phyloP scores from a whole-genome alignment of 2,113 vertebrate species.

The Cervus canadensis region DNA sequence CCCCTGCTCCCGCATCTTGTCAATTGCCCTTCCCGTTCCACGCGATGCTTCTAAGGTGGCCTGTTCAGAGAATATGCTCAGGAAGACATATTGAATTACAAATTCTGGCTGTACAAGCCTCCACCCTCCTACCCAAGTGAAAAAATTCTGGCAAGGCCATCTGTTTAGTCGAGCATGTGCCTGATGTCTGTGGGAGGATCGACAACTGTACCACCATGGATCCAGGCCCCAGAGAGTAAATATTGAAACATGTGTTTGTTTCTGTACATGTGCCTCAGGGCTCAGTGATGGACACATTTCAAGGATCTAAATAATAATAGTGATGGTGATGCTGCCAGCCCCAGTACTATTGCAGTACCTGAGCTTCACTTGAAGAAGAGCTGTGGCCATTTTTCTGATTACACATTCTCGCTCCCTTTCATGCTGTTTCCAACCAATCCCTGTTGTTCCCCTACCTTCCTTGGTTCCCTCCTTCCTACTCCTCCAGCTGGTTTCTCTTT shows the following conservation, averaged over 20 bases:
- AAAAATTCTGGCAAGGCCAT: slow-evolving; percentile 70
- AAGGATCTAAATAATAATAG: slow-evolving; percentile 68
- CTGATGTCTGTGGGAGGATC: slow-evolving; percentile 74
- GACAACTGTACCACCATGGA: slow-evolving; percentile 68
- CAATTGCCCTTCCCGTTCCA: background rate
- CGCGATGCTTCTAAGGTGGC: background rate
- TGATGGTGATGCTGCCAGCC: slow-evolving; percentile 38
- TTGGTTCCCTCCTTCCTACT: background rate
- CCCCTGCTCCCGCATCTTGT: background rate
- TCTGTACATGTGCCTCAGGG: slow-evolving; percentile 66
- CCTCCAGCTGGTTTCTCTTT: background rate
- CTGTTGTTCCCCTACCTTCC: background rate
- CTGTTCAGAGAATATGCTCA: background rate
- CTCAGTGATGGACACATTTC: slow-evolving; percentile 68
- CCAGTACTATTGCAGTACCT: background rate
- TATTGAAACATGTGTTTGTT: slow-evolving; percentile 78
- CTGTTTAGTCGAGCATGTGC: slow-evolving; percentile 69
- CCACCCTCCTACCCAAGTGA: slow-evolving; percentile 66
- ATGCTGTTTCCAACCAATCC: background rate
- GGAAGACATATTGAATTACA: slow-evolving; percentile 64
- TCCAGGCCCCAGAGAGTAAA: slow-evolving; percentile 68
- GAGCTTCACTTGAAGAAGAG: slow-evolving; percentile 35
- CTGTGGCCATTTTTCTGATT: background rate
- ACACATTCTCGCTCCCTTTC: background rate
- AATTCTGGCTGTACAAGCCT: slow-evolving; percentile 59